Base-by-base conservation (phyloP, 2,888 invertebrate genomes). In the Sinohyriopsis cumingii region DNA sequence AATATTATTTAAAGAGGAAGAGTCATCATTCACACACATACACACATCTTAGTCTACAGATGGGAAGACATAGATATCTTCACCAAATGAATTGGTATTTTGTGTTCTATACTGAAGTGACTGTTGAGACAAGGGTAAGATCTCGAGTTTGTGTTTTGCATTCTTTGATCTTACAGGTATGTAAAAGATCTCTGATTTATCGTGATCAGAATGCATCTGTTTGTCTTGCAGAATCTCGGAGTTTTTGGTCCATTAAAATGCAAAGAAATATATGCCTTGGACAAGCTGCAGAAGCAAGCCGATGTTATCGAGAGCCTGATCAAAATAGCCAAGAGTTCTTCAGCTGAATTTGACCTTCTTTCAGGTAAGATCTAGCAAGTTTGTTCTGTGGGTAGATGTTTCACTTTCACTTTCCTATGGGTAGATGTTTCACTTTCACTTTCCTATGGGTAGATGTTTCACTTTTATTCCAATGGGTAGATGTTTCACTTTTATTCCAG, bases 201-300 rank as follows among this genome's bases (percentile, higher is more conserved):
- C 1, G 1, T 9, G 15, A 60, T 25, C 67, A 67, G 22, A 28
- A 12, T 67, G 28, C 25, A 19, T 59, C 18, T 59, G 59, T 59
- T 65, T 68, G 25, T 53, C 33, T 77, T 83, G 7, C 80, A 91
- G 90, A 89, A 88, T 76, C 80, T 91, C 53, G 91, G 91, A 59
- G 87, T 87, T 53, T 91, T 88, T 80, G 91, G 91, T 55, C 92
- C 92, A 4, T 83, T 92, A 70, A 91, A 91, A 71, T 91, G 90
- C 79, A 86, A 89, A 64, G 90, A 91, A 80, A 89, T 89, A 19
- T 89, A 91, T 78, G 89, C 91, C 54, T 79, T 91, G 68, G 89
- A 90, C 65, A 89, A 90, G 67, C 82, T 92, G 59, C 90, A 91
- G 80, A 86, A 88, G 70, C 91, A 92, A 77, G 90, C 90, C 22